Base-by-base conservation (phyloP, 2,797 vertebrate genomes). In the Pempheris klunzingeri region DNA sequence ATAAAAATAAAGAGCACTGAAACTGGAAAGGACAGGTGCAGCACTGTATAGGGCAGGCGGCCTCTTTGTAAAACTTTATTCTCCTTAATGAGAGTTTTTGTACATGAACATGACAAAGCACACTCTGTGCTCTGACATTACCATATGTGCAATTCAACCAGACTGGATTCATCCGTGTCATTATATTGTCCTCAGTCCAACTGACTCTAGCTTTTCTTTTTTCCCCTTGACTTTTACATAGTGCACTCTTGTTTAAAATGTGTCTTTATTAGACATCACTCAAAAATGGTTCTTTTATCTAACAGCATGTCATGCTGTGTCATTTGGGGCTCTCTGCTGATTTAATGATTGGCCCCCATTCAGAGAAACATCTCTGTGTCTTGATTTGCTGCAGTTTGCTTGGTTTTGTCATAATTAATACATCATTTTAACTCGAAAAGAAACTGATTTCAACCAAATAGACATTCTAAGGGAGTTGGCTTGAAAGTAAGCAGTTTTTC, bases 71-170 rank as follows among this genome's bases (percentile, higher is more conserved):
- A n/a, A 74, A 75, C 74, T 34, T 54, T 74, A 66, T 62, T 57
- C 15, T 46, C 44, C 34, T 62, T 9, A 58, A 22, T 69, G 50
- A 57, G 32, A 60, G 62, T 67, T 52, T 77, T 76, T 1, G 0
- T 26, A 85, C 43, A 36, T 24, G 68, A 71, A 86, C 82, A 89
- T 3, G 43, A 75, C 52, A 85, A 86, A 86, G 81, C 75, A 82
- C 82, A 85, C 36, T 80, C 41, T 76, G 46, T 52, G 54, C 59
- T 70, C 59, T 73, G 67, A 77, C 26, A 26, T 60, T 44, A 50
- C 67, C 54, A 32, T n/a, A 66, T 71, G 24, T 66, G 11, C 82
- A 85, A 77, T 39, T 7, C 26, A 46, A 64, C 36, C 28, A 26
- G 64, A 61, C 38, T 63, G 66, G 15, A 69, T n/a, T 53, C 2